Conservation (phyloP, 2,797 vertebrate species). For the Octomys mimax region DNA sequence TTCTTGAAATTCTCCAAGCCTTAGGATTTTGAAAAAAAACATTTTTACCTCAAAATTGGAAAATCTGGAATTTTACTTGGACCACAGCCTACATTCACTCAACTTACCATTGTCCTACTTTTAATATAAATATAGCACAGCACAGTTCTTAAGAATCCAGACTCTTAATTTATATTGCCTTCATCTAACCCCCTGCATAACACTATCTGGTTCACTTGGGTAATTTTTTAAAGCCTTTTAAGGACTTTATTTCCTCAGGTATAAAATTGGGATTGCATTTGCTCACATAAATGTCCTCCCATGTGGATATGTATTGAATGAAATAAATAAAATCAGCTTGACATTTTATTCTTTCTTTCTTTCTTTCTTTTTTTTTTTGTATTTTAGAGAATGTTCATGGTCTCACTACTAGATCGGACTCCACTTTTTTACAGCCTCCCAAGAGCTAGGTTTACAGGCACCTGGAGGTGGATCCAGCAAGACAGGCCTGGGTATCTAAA, state of each 20-base stretch:
- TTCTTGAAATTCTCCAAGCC: neutral
- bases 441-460: too few species aligned
- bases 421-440: too few species aligned
- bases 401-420: too few species aligned
- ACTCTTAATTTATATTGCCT: neutral
- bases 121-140: neutral
- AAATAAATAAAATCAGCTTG: neutral
- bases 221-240: neutral
- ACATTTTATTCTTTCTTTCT: neutral
- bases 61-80: neutral
- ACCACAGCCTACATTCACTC: neutral
- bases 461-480: too few species aligned
- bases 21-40: neutral
- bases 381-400: too few species aligned
- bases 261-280: neutral
- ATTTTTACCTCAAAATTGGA: neutral
- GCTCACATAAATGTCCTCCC: neutral
- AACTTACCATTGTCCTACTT: neutral
- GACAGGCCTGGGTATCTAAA: too few species aligned
- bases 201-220: neutral
- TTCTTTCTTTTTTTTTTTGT: too few species aligned
- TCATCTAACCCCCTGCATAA: neutral
- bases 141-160: neutral
- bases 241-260: neutral
- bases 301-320: neutral